Conservation (phyloP, 2,113 vertebrate species). For the Paralichthys olivaceus region DNA sequence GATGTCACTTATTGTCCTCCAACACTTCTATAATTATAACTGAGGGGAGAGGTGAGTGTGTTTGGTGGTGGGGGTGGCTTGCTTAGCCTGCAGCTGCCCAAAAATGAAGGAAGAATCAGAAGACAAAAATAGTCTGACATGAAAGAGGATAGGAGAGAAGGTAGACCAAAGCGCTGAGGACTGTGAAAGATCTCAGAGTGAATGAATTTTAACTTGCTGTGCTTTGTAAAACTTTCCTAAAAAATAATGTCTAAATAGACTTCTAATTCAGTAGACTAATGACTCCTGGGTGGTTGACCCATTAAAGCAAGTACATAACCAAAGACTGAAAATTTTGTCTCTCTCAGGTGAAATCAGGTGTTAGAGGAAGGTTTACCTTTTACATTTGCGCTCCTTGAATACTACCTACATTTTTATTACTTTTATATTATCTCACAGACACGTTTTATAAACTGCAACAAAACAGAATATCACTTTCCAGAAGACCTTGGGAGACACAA, state of each 20-base stretch:
- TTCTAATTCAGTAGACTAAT: neutral
- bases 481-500: neutral
- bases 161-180: conserved; percentile 51
- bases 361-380: neutral
- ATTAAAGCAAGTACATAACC: neutral
- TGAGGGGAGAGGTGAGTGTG: conserved; percentile 17
- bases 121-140: conserved; percentile 73
- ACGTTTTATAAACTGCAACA: neutral
- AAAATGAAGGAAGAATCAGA: conserved; percentile 75
- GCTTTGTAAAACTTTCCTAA: neutral
- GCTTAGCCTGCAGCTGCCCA: conserved; percentile 67
- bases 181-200: conserved; percentile 12
- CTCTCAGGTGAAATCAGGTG: neutral
- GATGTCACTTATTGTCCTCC: conserved; percentile 71
- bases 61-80: conserved; percentile 17
- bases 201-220: conserved; percentile 3
- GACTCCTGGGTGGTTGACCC: neutral
- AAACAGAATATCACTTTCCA: neutral
- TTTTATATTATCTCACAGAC: neutral
- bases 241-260: neutral
- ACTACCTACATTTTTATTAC: neutral
- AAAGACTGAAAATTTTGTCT: neutral
- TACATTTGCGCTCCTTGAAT: neutral
- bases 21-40: conserved; percentile 67
- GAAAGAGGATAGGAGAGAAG: conserved; percentile 71